phyloP scores from a whole-genome alignment of 2,113 vertebrate species.

The Ciconia boyciana region DNA sequence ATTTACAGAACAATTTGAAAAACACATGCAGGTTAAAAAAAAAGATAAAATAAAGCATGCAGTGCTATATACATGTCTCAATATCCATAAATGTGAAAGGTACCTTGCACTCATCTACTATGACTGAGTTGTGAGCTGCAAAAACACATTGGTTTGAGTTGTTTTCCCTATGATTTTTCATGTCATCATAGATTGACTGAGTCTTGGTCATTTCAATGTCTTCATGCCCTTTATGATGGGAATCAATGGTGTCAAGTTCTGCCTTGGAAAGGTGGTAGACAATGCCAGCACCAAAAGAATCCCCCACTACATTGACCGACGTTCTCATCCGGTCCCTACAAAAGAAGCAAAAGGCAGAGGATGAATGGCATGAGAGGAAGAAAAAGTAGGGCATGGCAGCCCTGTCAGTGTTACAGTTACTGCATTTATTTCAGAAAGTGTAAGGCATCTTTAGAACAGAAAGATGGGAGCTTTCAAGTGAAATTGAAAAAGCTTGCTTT shows the following conservation, averaged over 20 bases:
- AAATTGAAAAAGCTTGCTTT: not conserved
- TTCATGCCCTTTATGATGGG: slow-evolving; percentile 83
- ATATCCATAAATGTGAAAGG: slow-evolving; percentile 89
- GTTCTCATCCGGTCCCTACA: slow-evolving; percentile 95
- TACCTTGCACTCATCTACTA: slow-evolving; percentile 99
- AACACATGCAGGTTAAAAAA: slow-evolving; percentile 71
- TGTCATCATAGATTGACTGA: slow-evolving; percentile 90
- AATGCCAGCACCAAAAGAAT: slow-evolving; percentile 96
- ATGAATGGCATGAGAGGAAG: not conserved
- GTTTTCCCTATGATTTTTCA: slow-evolving; percentile 98
- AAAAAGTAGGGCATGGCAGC: not conserved
- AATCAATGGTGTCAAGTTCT: slow-evolving; percentile 88
- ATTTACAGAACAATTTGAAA: slow-evolving; percentile 62
- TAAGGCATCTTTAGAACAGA: not conserved
- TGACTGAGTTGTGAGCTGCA: slow-evolving; percentile 92
- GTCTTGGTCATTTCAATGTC: slow-evolving; percentile 98
- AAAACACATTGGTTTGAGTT: slow-evolving; percentile 97
- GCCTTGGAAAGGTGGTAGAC: slow-evolving; percentile 95
- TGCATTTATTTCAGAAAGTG: not conserved
- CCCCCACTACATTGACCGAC: slow-evolving; percentile 96
- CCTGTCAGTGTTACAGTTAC: not conserved
- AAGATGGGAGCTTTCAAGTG: not conserved
- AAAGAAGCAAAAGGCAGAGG: slow-evolving; percentile 25
- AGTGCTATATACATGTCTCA: slow-evolving; percentile 89
- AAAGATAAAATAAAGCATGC: slow-evolving; percentile 72